These are phyloP conservation scores for Atractosteus spatula DNA, from an alignment of 2,113 vertebrate species.

Conservation along the genomic window DNA sequence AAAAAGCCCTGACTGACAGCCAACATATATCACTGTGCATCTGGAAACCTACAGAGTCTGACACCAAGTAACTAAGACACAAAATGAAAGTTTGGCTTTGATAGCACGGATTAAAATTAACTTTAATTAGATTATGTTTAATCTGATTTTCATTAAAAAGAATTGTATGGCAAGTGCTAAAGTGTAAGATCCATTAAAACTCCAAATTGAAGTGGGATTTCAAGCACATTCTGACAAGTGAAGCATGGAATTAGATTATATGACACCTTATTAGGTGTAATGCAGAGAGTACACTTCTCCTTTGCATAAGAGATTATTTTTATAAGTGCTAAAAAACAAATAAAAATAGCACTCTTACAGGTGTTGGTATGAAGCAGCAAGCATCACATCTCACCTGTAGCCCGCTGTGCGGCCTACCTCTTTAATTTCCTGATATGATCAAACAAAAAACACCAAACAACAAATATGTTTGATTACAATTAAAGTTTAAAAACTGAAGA, in stretches of 20 bases:
- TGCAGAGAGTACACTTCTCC: slow-evolving; percentile 51
- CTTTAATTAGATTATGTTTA: slow-evolving; percentile 77
- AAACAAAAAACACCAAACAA: too few species aligned
- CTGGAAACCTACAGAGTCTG: slow-evolving; percentile 46
- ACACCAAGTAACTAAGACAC: slow-evolving; percentile 49
- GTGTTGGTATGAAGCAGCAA: too few species aligned
- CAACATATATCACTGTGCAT: slow-evolving; percentile 20
- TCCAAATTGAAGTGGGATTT: slow-evolving; percentile 70
- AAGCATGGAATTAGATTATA: slow-evolving; percentile 80
- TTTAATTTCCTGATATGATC: too few species aligned
- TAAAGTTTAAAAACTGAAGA: too few species aligned
- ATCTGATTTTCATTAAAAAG: slow-evolving; percentile 79
- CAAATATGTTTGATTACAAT: too few species aligned
- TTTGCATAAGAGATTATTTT: slow-evolving; percentile 47
- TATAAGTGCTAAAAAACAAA: slow-evolving; percentile 52
- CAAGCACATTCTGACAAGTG: slow-evolving; percentile 68
- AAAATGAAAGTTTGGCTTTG: slow-evolving; percentile 42
- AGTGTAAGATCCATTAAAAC: slow-evolving; percentile 77
- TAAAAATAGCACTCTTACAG: slow-evolving; percentile 33
- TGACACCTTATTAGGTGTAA: slow-evolving; percentile 77
- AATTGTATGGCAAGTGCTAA: slow-evolving; percentile 71
- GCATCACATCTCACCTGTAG: not conserved
- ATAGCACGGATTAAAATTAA: slow-evolving; percentile 69
- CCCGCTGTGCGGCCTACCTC: not conserved
- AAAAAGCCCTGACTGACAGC: slow-evolving; percentile 45